phyloP scores from a whole-genome alignment of 2,113 vertebrate species.

The Eubucco bourcierii region DNA sequence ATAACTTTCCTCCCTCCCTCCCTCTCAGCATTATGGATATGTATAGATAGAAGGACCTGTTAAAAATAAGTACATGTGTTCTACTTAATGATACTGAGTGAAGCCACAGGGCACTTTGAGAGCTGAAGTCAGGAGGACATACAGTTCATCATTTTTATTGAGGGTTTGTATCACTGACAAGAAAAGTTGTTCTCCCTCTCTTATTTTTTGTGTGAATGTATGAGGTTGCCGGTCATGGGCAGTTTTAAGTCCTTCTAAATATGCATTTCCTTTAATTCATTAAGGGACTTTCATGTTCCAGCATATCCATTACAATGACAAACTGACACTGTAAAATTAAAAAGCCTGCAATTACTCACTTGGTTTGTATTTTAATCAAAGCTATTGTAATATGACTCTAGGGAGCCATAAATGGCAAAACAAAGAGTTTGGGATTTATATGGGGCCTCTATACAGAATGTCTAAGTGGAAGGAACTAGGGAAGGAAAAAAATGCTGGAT shows the following conservation, averaged over 20 bases:
- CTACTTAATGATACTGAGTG: not conserved
- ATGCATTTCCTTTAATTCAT: constrained; percentile 62
- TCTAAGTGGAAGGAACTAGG: not conserved
- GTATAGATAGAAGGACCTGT: not conserved
- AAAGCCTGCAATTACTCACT: constrained; percentile 13
- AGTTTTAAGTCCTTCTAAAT: constrained; percentile 56
- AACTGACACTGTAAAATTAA: constrained; percentile 47
- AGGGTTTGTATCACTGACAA: not conserved
- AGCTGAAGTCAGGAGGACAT: not conserved
- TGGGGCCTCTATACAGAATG: not conserved
- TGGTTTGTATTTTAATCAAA: constrained; percentile 50
- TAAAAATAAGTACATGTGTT: not conserved
- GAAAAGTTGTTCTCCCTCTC: not conserved
- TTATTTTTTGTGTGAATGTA: constrained; percentile 2
- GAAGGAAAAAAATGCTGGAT: not conserved
- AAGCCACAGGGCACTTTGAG: not conserved
- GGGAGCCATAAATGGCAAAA: constrained; percentile 32
- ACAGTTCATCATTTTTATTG: constrained; percentile 1
- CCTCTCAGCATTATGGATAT: not conserved
- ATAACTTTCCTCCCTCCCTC: not conserved
- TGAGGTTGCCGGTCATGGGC: constrained; percentile 22
- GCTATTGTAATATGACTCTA: constrained; percentile 39
- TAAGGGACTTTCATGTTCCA: constrained; percentile 45
- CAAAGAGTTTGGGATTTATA: not conserved
- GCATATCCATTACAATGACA: constrained; percentile 25